Conservation (phyloP, 2,888 invertebrate species). For the Aphrophora alni region DNA sequence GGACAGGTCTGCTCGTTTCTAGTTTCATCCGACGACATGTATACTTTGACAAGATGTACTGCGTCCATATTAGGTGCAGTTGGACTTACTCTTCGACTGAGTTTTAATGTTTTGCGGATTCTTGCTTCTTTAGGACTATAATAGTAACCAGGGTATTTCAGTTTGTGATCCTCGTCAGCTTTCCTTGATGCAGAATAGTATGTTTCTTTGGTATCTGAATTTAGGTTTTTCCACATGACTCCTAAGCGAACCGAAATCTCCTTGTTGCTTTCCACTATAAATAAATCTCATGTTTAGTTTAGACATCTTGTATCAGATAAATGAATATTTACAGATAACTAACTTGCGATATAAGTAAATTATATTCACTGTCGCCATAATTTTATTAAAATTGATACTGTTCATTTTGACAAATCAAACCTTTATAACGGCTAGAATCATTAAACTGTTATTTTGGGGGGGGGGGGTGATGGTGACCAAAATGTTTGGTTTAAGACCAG, state of each 20-base stretch:
- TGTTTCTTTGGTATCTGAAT: slow-evolving; percentile 60
- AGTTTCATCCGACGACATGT: slow-evolving; percentile 13
- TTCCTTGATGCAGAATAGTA: slow-evolving; percentile 64
- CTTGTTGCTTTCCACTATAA: slow-evolving; percentile 60
- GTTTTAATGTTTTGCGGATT: slow-evolving; percentile 52
- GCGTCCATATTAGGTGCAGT: background rate
- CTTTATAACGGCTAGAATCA: no score
- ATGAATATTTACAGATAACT: no score
- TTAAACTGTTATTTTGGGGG: no score
- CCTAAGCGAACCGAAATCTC: slow-evolving; percentile 58
- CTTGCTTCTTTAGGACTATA: slow-evolving; percentile 59
- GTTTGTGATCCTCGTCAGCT: slow-evolving; percentile 66
- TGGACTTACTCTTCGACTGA: background rate
- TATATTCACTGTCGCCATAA: no score
- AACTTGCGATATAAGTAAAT: no score
- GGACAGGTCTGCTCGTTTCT: background rate
- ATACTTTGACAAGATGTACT: slow-evolving; percentile 18
- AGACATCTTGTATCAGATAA: background rate
- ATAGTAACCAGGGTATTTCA: slow-evolving; percentile 65
- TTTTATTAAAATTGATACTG: no score
- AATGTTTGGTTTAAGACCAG: no score
- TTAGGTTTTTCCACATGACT: slow-evolving; percentile 65
- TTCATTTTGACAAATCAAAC: no score
- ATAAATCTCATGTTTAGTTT: slow-evolving; percentile 7
- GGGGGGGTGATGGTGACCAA: no score